phyloP scores from a whole-genome alignment of 2,797 vertebrate species.

The Botia almorhae region DNA sequence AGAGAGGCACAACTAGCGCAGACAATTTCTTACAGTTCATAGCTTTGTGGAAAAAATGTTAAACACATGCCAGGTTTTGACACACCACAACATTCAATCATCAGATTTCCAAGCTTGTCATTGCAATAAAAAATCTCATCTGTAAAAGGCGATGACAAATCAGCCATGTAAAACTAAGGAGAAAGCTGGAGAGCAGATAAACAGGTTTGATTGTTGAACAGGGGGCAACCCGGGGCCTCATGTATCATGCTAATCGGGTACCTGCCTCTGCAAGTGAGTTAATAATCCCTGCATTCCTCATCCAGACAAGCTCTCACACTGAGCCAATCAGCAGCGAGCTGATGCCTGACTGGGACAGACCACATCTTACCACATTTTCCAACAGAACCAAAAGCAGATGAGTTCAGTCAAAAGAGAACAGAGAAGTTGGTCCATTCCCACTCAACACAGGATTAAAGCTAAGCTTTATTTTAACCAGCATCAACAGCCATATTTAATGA shows the following conservation, averaged over 20 bases:
- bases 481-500: not conserved
- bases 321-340: conserved; percentile 1
- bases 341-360: conserved; percentile 28
- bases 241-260: conserved; percentile 17
- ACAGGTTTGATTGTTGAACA: conserved; percentile 59
- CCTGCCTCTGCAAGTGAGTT: conserved; percentile 31
- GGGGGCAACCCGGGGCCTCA: conserved; percentile 8
- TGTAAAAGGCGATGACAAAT: conserved; percentile 50
- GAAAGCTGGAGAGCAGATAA: conserved; percentile 39
- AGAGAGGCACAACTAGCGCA: conserved; percentile 1
- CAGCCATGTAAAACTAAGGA: conserved; percentile 25
- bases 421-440: not conserved
- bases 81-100: conserved; percentile 38
- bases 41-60: conserved; percentile 59
- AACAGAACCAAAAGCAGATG: conserved; percentile 13
- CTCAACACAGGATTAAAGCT: not conserved
- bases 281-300: conserved; percentile 39
- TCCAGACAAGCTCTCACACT: conserved; percentile 31
- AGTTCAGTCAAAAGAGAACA: conserved; percentile 24
- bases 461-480: not conserved
- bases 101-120: conserved; percentile 38
- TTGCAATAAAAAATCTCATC: not conserved
- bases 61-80: conserved; percentile 31
- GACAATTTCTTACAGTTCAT: conserved; percentile 48
- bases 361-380: conserved; percentile 16